Evolutionary conservation across 2,113 vertebrate genomes (phyloP).

Genomic region (Anhinga anhinga): DNA sequence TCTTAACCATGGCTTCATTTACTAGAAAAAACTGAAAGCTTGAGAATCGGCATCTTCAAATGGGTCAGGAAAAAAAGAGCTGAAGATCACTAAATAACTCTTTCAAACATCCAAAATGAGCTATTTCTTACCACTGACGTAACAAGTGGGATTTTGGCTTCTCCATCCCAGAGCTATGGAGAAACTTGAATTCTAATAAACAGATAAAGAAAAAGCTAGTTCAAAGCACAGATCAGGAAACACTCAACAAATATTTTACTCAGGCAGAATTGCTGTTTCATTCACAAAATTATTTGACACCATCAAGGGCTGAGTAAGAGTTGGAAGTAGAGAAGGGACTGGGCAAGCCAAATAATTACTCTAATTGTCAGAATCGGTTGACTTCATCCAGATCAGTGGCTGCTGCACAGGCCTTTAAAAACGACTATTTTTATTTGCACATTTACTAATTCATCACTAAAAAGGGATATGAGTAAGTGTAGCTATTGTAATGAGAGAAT

Average conservation of each 20-base stretch:
- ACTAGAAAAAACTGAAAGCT: neutral
- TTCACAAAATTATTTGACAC: slow-evolving; percentile 72
- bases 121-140: neutral
- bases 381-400: neutral
- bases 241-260: slow-evolving; percentile 47
- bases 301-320: slow-evolving; percentile 50
- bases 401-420: neutral
- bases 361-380: neutral
- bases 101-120: neutral
- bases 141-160: neutral
- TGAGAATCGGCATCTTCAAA: neutral
- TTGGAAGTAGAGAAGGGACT: slow-evolving; percentile 5
- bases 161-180: neutral
- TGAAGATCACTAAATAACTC: neutral
- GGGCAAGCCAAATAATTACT: slow-evolving; percentile 9
- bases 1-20: neutral
- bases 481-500: neutral
- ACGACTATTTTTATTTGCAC: neutral
- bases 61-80: neutral
- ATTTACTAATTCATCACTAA: neutral
- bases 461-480: neutral
- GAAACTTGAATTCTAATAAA: neutral
- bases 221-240: slow-evolving; percentile 59
- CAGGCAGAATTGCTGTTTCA: slow-evolving; percentile 53
- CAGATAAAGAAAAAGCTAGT: neutral